Evolutionary conservation across 1,140 invertebrate genomes (phyloP).

Genomic region (Macrotrachela quadricornifera): DNA sequence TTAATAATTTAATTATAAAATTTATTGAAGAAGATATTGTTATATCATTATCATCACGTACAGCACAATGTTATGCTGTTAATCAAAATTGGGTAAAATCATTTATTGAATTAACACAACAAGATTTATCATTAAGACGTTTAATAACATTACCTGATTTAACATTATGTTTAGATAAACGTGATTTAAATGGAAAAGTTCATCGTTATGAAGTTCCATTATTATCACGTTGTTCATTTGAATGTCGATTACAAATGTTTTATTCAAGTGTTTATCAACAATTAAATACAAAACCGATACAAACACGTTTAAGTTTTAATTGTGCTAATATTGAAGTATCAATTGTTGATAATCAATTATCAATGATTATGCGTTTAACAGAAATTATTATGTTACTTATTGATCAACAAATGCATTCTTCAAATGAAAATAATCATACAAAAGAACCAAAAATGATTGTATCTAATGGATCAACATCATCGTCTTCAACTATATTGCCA

Average conservation of each 20-base stretch:
- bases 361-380: constrained; percentile 51
- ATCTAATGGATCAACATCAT: not conserved
- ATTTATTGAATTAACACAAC: constrained; percentile 48
- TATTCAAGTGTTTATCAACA: constrained; percentile 44
- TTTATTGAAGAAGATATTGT: constrained; percentile 93
- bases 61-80: constrained; percentile 54
- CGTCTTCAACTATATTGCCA: too few relatives aligned
- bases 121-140: constrained; percentile 50
- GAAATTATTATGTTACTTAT: constrained; percentile 44
- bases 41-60: constrained; percentile 71
- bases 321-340: constrained; percentile 52
- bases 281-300: constrained; percentile 38
- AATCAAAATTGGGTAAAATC: constrained; percentile 58
- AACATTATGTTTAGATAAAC: constrained; percentile 69
- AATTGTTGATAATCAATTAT: constrained; percentile 56
- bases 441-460: not conserved
- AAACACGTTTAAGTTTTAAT: constrained; percentile 42
- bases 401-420: constrained; percentile 19
- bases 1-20: constrained; percentile 84
- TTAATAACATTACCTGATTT: constrained; percentile 60
- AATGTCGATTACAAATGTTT: constrained; percentile 44
- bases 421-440: constrained; percentile 3
- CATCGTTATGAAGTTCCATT: constrained; percentile 75
- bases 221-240: constrained; percentile 51
- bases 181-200: constrained; percentile 68